phyloP scores from a whole-genome alignment of 1,140 invertebrate genomes.

The Temnothorax longispinosus region DNA sequence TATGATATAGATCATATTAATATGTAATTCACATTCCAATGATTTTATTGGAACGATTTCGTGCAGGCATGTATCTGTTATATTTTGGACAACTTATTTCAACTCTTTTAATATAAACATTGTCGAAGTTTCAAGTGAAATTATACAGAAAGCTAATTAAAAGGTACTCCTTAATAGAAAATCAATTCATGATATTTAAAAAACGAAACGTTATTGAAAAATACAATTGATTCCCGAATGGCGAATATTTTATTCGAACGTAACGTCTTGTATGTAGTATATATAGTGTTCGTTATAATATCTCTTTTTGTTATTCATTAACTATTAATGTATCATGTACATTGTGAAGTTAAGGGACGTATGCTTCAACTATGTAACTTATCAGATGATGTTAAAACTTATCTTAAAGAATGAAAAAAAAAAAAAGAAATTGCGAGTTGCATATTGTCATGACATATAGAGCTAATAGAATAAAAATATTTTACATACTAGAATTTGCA shows the following conservation, averaged over 20 bases:
- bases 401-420: conserved; percentile 66
- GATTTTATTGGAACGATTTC: neutral
- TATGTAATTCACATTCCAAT: conserved; percentile 1
- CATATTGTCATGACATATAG: conserved; percentile 72
- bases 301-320: conserved; percentile 29
- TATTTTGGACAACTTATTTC: neutral
- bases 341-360: neutral
- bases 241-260: conserved; percentile 19
- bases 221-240: neutral
- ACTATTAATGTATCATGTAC: conserved; percentile 36
- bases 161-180: conserved; percentile 50
- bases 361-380: conserved; percentile 65
- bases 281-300: conserved; percentile 32
- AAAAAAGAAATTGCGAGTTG: conserved; percentile 39
- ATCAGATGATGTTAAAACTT: conserved; percentile 73
- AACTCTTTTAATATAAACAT: neutral
- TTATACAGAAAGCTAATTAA: neutral
- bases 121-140: conserved; percentile 1
- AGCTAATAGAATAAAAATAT: conserved; percentile 79
- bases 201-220: neutral
- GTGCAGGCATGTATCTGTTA: neutral
- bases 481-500: conserved; percentile 76
- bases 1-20: neutral
- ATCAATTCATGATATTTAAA: conserved; percentile 35
- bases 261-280: conserved; percentile 33